Evolutionary conservation across 2,888 invertebrate species (phyloP).

Genomic region (Ophioninae sp.): DNA sequence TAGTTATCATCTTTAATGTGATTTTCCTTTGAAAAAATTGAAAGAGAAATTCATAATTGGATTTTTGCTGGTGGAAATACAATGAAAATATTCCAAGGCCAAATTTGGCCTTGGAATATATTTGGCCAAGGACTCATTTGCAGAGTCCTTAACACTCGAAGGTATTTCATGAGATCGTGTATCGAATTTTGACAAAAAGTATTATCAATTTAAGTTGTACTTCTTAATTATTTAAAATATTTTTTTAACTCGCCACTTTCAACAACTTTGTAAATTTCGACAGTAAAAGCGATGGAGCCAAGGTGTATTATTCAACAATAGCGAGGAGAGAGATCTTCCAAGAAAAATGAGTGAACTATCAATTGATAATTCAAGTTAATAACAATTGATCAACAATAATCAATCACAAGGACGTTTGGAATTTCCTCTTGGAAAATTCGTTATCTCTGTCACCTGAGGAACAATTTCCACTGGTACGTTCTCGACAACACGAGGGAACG

Average conservation of each 20-base stretch:
- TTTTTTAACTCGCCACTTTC: neutral
- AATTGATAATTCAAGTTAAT: neutral
- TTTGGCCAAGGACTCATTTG: too few relatives aligned
- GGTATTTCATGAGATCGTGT: too few relatives aligned
- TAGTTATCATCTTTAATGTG: too few relatives aligned
- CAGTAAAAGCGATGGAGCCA: neutral
- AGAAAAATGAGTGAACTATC: neutral
- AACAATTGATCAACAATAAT: neutral
- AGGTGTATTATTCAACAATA: neutral
- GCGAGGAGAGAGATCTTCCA: neutral
- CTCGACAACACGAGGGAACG: slow-evolving; percentile 21
- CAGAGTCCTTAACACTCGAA: too few relatives aligned
- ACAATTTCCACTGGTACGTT: neutral
- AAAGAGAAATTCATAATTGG: too few relatives aligned
- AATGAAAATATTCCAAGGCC: too few relatives aligned
- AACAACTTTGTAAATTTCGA: neutral
- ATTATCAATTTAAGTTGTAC: too few relatives aligned
- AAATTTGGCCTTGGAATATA: too few relatives aligned
- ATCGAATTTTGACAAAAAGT: too few relatives aligned
- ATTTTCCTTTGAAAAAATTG: too few relatives aligned
- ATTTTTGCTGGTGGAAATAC: too few relatives aligned
- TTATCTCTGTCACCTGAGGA: neutral
- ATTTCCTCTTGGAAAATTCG: neutral
- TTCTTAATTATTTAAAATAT: neutral
- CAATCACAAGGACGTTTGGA: neutral